Conservation (phyloP, 2,797 vertebrate genomes). For the Rhodeus uyekii region DNA sequence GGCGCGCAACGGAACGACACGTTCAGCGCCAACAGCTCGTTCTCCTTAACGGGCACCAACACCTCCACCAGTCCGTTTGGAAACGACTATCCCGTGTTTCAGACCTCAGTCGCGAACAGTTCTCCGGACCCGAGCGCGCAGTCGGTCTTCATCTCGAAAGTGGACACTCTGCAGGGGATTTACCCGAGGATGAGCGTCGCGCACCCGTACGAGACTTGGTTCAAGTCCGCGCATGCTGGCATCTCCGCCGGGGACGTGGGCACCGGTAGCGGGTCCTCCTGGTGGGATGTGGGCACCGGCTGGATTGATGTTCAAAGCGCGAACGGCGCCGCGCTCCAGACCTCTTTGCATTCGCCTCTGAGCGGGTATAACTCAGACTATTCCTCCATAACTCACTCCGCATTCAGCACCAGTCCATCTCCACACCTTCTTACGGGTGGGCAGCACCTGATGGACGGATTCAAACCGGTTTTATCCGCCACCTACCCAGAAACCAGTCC, state of each 20-base stretch:
- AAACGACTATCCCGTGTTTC: slow-evolving; percentile 89
- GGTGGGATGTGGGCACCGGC: slow-evolving; percentile 90
- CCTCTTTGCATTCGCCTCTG: slow-evolving; percentile 83
- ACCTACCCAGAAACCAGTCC: slow-evolving; percentile 82
- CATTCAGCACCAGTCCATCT: slow-evolving; percentile 80
- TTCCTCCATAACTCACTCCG: slow-evolving; percentile 80
- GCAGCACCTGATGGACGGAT: slow-evolving; percentile 92
- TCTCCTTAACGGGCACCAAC: slow-evolving; percentile 82
- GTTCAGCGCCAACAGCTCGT: slow-evolving; percentile 80
- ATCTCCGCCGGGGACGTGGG: slow-evolving; percentile 78
- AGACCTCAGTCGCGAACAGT: slow-evolving; percentile 72
- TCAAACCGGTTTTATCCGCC: slow-evolving; percentile 85
- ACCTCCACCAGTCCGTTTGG: slow-evolving; percentile 80
- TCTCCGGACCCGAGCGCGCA: slow-evolving; percentile 77
- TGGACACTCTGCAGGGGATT: slow-evolving; percentile 87
- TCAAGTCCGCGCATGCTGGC: slow-evolving; percentile 83
- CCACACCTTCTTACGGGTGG: slow-evolving; percentile 85
- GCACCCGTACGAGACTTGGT: slow-evolving; percentile 92
- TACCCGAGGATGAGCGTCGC: slow-evolving; percentile 88
- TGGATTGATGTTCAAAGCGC: slow-evolving; percentile 90
- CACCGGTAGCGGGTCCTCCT: slow-evolving; percentile 78
- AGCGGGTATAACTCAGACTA: slow-evolving; percentile 89
- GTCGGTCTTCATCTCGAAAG: slow-evolving; percentile 87
- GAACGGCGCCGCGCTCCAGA: slow-evolving; percentile 73
- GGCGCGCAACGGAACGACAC: slow-evolving; percentile 74